Evolutionary conservation across 2,888 invertebrate genomes (phyloP), one percentile per base, ranked within the genome.

Genomic region (Eupithecia pulchellata): DNA sequence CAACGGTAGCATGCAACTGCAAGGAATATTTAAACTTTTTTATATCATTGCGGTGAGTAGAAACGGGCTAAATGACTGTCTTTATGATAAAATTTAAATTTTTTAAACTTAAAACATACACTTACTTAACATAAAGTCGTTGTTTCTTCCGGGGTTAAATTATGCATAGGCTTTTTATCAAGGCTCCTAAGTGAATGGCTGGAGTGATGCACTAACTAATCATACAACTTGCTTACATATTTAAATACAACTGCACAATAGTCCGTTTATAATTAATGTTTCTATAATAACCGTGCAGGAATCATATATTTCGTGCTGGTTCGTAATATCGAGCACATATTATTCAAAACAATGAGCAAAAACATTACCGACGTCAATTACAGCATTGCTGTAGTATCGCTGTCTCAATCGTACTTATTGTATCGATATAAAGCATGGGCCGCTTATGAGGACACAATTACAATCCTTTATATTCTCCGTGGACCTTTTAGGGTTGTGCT

Each of bases 361-460:
- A 82, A 78, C 80, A 82, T 82, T 79, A 76, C 78, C 79, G 83
- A 91, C 85, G 91, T 92, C 92, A 92, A 92, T 93, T 93, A 93
- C 85, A 82, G 80, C 78, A 83, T 84, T 83, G 42, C 79, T 77
- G 79, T 79, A 82, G 85, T 92, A 91, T 92, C 89, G 87, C 86
- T 87, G 87, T 87, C 88, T 92, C 91, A 91, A 92, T 92, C 89
- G 88, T 80, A 81, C 80, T 80, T 82, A 81, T 84, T 81, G 82
- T 82, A 81, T 84, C 84, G 83, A 86, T 84, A 82, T 83, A 83
- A 83, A 86, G 87, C 86, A 85, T 83, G 84, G 84, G 80, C 83
- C 86, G 87, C 89, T 92, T 92, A 91, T 91, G 93, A 92, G 90
- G 87, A 91, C 89, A 92, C 91, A 92, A 93, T 92, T 92, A 92